Conservation (phyloP, 2,888 invertebrate species). For the Pyrochroa serraticornis region DNA sequence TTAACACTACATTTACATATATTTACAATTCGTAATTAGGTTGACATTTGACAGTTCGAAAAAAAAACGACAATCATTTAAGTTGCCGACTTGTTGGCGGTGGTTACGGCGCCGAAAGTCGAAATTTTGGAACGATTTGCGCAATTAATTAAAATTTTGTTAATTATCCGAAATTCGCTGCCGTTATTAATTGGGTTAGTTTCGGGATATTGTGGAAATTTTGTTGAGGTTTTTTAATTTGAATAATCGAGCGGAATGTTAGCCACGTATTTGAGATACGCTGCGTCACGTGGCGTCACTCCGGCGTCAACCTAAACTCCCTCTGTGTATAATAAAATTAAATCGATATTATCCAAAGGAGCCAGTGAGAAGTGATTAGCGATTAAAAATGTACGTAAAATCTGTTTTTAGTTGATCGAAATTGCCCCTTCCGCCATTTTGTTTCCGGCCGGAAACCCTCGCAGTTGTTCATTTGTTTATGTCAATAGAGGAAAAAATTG, state of each 20-base stretch:
- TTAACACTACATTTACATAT: slow-evolving; percentile 9
- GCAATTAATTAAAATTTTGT: no score
- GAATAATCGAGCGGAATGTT: not conserved
- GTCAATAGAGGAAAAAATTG: slow-evolving; percentile 3
- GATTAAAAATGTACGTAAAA: no score
- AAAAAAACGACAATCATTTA: no score
- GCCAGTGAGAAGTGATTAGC: not conserved
- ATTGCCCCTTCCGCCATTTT: no score
- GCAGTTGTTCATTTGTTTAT: slow-evolving; percentile 1
- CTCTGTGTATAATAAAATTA: slow-evolving; percentile 10
- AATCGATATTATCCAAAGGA: slow-evolving; percentile 10
- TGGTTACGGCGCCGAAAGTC: not conserved
- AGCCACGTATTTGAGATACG: not conserved
- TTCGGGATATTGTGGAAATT: no score
- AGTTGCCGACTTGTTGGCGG: not conserved
- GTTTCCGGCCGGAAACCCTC: not conserved
- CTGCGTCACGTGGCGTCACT: slow-evolving; percentile 23
- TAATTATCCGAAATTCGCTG: no score
- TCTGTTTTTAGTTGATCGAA: no score
- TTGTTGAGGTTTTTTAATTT: no score
- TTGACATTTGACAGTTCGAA: slow-evolving; percentile 13
- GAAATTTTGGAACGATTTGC: not conserved
- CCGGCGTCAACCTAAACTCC: slow-evolving; percentile 16
- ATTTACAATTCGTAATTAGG: slow-evolving; percentile 6
- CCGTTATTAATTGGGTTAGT: no score